Percentiles rank a stretch among this genome's conserved stretches.
These are phyloP conservation scores for Achroia grisella DNA, from an alignment of 1,140 invertebrate species.

Conservation along the genomic window DNA sequence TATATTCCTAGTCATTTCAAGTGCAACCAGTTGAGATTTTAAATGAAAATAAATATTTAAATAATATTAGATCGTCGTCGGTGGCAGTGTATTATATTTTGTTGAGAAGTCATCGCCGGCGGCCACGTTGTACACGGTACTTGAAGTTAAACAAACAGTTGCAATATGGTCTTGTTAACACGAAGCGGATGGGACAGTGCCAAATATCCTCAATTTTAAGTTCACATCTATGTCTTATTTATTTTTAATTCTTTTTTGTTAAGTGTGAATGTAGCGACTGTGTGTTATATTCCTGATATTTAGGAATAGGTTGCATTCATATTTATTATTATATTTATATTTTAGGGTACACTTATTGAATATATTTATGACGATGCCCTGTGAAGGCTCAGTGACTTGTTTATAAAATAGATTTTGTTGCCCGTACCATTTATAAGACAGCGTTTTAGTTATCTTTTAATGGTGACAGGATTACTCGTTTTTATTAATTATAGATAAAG, in stretches of 20 bases:
- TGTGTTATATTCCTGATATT: slow-evolving; percentile 74
- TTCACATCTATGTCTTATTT: slow-evolving; percentile 38
- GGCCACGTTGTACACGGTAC: slow-evolving; percentile 16
- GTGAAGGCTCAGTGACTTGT: slow-evolving; percentile 67
- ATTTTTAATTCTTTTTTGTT: slow-evolving; percentile 50
- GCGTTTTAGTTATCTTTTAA: slow-evolving; percentile 42
- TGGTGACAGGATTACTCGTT: slow-evolving; percentile 18
- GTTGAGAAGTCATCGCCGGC: slow-evolving; percentile 37
- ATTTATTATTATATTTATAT: slow-evolving; percentile 73
- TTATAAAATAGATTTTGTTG: slow-evolving; percentile 25
- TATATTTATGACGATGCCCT: slow-evolving; percentile 55
- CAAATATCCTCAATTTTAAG: slow-evolving; percentile 68
- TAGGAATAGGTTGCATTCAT: slow-evolving; percentile 74
- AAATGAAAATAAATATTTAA: slow-evolving; percentile 53
- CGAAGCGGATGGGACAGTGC: slow-evolving; percentile 63
- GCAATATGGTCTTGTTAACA: slow-evolving; percentile 50
- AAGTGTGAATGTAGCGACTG: slow-evolving; percentile 71
- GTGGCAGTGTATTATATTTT: slow-evolving; percentile 55
- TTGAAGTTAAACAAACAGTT: slow-evolving; percentile 24
- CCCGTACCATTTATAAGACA: slow-evolving; percentile 33
- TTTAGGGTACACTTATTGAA: slow-evolving; percentile 61
- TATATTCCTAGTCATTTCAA: slow-evolving; percentile 69
- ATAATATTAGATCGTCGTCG: slow-evolving; percentile 23
- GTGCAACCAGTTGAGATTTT: slow-evolving; percentile 70
- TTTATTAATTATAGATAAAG: slow-evolving; percentile 17